Conservation (phyloP, 2,888 invertebrate species). For the Spialia ferax region DNA sequence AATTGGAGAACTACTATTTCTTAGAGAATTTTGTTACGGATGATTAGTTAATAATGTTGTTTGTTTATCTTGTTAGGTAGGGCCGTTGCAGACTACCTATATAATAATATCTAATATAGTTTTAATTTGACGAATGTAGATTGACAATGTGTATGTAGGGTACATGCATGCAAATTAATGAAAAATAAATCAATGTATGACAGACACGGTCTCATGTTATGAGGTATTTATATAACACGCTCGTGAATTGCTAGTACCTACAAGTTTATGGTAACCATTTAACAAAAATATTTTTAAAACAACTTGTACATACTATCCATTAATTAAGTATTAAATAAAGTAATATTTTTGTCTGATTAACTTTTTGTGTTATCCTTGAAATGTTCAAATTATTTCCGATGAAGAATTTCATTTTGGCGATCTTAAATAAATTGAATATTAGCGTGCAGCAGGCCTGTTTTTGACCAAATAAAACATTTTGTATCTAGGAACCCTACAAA, state of each 20-base stretch:
- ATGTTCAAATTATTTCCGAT: not conserved
- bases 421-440: not conserved
- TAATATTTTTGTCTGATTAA: not conserved
- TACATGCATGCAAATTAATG: not conserved
- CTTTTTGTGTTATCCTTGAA: not conserved
- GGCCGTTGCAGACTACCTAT: not conserved
- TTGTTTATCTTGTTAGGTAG: slow-evolving; percentile 8
- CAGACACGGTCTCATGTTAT: not conserved
- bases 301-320: slow-evolving; percentile 1
- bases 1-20: not conserved
- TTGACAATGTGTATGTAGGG: not conserved
- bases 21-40: slow-evolving; percentile 2
- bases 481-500: slow-evolving; percentile 8
- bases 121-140: not conserved
- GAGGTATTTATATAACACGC: not conserved
- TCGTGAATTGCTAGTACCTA: slow-evolving; percentile 8
- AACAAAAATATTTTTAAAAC: not conserved
- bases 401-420: not conserved
- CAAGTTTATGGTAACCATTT: not conserved
- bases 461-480: slow-evolving; percentile 17
- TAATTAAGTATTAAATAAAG: not conserved
- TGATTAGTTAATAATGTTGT: slow-evolving; percentile 3
- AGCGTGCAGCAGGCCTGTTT: not conserved
- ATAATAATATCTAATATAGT: not conserved
- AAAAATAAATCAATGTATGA: not conserved